phyloP scores from a whole-genome alignment of 2,113 vertebrate species.

The Paradoxurus hermaphroditus region DNA sequence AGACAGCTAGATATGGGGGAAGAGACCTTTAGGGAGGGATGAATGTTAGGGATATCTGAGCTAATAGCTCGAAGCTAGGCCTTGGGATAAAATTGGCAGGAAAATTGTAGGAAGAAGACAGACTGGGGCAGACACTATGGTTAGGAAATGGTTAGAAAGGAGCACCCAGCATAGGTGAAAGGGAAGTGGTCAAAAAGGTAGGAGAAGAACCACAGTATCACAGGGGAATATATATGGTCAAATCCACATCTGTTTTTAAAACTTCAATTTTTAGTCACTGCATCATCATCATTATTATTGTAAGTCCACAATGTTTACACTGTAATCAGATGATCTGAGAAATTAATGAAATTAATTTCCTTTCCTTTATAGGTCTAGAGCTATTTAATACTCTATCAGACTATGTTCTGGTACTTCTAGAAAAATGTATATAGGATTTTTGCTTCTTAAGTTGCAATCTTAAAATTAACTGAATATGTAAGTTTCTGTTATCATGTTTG shows the following conservation, averaged over 20 bases:
- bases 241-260: neutral
- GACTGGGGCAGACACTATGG: neutral
- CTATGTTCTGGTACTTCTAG: neutral
- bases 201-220: neutral
- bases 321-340: neutral
- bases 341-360: neutral
- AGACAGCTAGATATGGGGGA: neutral
- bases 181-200: neutral
- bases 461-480: slow-evolving; percentile 4
- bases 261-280: neutral
- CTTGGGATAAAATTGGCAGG: neutral
- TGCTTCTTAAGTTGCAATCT: slow-evolving; percentile 16
- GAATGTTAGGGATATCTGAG: neutral
- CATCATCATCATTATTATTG: neutral
- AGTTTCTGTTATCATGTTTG: slow-evolving; percentile 42
- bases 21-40: neutral
- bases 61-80: neutral
- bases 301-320: neutral
- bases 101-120: neutral
- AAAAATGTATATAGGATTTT: neutral
- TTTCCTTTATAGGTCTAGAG: neutral
- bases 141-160: neutral
- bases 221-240: neutral
- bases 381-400: neutral
- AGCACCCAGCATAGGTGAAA: neutral